phyloP scores from a whole-genome alignment of 2,797 vertebrate species.

The Champsocephalus gunnari region DNA sequence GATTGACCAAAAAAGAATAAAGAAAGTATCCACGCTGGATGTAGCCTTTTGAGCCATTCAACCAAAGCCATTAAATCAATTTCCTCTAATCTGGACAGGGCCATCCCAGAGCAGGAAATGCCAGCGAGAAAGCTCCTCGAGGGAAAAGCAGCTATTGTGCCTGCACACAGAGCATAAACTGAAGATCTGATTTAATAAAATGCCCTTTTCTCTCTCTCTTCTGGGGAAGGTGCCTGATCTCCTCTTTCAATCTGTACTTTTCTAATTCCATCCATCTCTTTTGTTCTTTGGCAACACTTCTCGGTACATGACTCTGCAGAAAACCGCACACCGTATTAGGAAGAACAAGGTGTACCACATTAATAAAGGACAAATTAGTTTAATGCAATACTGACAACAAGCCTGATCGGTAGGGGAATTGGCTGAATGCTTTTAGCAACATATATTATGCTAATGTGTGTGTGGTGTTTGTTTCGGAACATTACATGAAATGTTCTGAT shows the following conservation, averaged over 20 bases:
- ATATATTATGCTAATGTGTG: not conserved
- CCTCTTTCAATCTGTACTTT: slow-evolving; percentile 44
- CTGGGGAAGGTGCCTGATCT: slow-evolving; percentile 44
- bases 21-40: slow-evolving; percentile 39
- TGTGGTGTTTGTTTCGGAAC: not conserved
- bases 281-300: not conserved
- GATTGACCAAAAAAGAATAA: not conserved
- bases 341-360: slow-evolving; percentile 15
- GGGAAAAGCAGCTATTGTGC: slow-evolving; percentile 72
- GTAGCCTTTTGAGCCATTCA: slow-evolving; percentile 67
- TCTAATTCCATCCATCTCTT: slow-evolving; percentile 6
- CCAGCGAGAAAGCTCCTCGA: slow-evolving; percentile 57
- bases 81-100: slow-evolving; percentile 76
- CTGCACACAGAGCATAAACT: slow-evolving; percentile 60
- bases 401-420: not conserved
- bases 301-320: not conserved
- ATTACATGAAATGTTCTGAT: not conserved
- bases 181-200: slow-evolving; percentile 79
- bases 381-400: slow-evolving; percentile 8
- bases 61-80: slow-evolving; percentile 80
- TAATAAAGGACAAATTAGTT: slow-evolving; percentile 33
- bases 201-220: slow-evolving; percentile 24
- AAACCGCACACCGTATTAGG: slow-evolving; percentile 37
- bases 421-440: not conserved
- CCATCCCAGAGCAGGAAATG: slow-evolving; percentile 77